phyloP scores from a whole-genome alignment of 2,113 vertebrate species.

The Sitta europaea region DNA sequence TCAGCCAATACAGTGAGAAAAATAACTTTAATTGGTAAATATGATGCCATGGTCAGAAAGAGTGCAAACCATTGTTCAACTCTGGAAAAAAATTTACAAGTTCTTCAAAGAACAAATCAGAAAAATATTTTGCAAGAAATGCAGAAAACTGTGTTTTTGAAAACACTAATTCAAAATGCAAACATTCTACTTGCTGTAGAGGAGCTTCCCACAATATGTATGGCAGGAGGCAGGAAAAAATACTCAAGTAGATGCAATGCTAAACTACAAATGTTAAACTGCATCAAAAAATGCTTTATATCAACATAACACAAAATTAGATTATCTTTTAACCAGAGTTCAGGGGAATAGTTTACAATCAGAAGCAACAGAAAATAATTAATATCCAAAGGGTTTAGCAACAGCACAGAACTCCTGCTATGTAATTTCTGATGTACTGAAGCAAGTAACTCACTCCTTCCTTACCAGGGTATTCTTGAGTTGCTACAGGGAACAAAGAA shows the following conservation, averaged over 20 bases:
- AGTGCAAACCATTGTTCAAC: neutral
- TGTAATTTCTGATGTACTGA: neutral
- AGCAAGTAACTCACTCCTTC: neutral
- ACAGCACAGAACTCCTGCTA: neutral
- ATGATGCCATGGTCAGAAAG: neutral
- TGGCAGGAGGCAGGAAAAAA: neutral
- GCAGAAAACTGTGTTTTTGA: neutral
- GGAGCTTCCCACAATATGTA: neutral
- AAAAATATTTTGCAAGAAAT: neutral
- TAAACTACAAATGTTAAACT: neutral
- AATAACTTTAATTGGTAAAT: neutral
- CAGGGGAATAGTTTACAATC: neutral
- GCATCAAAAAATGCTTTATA: neutral
- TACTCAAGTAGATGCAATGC: neutral
- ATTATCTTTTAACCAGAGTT: neutral
- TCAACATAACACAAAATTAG: neutral
- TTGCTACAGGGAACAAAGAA: neutral
- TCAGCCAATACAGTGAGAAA: neutral
- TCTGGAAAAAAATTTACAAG: neutral
- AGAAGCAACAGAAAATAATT: neutral
- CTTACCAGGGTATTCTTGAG: neutral
- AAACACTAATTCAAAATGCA: neutral
- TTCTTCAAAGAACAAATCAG: neutral
- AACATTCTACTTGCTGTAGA: neutral
- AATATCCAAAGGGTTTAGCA: neutral